phyloP scores from a whole-genome alignment of 2,113 vertebrate species.

The Struthidea cinerea region DNA sequence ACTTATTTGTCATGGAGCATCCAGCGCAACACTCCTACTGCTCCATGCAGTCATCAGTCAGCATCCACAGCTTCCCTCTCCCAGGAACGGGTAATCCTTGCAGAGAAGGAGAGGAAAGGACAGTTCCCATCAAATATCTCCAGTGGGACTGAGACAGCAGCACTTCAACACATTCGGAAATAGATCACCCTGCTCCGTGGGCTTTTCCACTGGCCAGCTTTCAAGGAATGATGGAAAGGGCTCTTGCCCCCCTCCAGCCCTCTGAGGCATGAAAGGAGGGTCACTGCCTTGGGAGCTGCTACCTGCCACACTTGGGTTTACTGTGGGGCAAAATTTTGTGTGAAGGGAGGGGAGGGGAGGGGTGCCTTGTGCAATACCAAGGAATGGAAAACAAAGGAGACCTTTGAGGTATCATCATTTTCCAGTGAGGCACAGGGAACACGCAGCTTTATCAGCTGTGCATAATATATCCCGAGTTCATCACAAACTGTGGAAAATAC shows the following conservation, averaged over 20 bases:
- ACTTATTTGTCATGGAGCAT: background rate
- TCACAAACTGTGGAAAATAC: background rate
- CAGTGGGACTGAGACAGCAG: background rate
- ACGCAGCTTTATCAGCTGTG: background rate
- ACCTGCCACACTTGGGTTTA: accelerated
- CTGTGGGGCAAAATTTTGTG: background rate
- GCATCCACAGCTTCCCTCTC: background rate
- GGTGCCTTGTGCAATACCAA: background rate
- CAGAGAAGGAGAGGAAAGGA: background rate
- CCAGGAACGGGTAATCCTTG: background rate
- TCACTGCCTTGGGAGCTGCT: background rate
- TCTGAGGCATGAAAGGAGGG: background rate
- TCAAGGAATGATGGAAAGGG: background rate
- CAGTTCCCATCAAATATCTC: background rate
- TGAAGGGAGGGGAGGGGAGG: background rate
- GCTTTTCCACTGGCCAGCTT: background rate
- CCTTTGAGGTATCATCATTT: background rate
- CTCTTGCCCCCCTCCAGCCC: background rate
- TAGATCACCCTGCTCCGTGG: background rate
- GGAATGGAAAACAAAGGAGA: background rate
- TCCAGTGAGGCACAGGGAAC: background rate
- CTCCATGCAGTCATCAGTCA: background rate
- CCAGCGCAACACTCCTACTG: background rate
- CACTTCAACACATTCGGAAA: background rate
- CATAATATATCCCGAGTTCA: background rate